Conservation (phyloP, 1,140 invertebrate genomes). For the Macrotrachela quadricornifera region DNA sequence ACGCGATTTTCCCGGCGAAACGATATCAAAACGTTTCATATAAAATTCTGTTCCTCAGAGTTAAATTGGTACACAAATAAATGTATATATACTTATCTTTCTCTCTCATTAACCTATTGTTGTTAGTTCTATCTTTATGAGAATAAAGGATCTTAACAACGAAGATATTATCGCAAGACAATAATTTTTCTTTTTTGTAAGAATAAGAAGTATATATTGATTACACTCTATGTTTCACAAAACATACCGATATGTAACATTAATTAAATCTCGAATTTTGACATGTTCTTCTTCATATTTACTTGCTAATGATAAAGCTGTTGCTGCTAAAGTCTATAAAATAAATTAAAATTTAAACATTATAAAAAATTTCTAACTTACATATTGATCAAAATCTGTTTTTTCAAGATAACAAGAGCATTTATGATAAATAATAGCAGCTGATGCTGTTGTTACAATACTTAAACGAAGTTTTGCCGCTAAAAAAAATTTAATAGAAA, state of each 20-base stretch:
- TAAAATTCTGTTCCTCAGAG: too few relatives aligned
- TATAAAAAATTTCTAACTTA: slow-evolving; percentile 12
- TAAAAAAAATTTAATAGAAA: slow-evolving; percentile 13
- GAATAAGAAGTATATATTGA: too few relatives aligned
- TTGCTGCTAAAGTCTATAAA: slow-evolving; percentile 43
- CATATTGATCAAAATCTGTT: slow-evolving; percentile 60
- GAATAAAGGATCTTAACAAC: too few relatives aligned
- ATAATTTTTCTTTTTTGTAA: too few relatives aligned
- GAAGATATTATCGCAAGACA: too few relatives aligned
- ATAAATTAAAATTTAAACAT: slow-evolving; percentile 10
- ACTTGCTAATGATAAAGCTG: slow-evolving; percentile 55
- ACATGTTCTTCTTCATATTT: slow-evolving; percentile 69
- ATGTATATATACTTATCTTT: too few relatives aligned
- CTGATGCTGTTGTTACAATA: slow-evolving; percentile 59
- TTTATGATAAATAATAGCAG: slow-evolving; percentile 59
- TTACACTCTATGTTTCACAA: too few relatives aligned
- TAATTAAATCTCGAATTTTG: slow-evolving; percentile 67
- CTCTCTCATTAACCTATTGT: too few relatives aligned
- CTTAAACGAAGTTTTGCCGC: slow-evolving; percentile 54
- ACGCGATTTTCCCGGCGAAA: too few relatives aligned
- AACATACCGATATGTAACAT: slow-evolving; percentile 39
- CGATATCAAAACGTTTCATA: too few relatives aligned
- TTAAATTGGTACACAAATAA: too few relatives aligned
- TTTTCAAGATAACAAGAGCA: slow-evolving; percentile 56
- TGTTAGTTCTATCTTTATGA: too few relatives aligned